These are phyloP conservation scores for Dipodomys spectabilis DNA, from an alignment of 2,113 vertebrate genomes.

Conservation along the genomic window DNA sequence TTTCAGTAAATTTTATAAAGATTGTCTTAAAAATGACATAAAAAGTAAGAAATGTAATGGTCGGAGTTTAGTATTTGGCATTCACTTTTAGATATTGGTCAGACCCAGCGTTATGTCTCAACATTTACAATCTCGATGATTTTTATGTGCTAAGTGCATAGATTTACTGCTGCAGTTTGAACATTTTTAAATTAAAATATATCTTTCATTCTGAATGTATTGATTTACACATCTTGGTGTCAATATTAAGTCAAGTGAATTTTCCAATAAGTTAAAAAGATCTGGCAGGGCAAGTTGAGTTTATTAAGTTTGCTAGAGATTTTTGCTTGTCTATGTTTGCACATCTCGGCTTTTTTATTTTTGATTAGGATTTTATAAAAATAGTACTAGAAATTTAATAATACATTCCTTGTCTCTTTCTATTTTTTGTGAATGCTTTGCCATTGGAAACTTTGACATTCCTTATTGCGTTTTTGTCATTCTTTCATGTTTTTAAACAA, in stretches of 20 bases:
- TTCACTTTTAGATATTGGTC: slow-evolving; percentile 67
- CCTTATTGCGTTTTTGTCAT: not conserved
- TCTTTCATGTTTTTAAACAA: not conserved
- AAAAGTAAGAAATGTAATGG: slow-evolving; percentile 18
- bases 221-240: slow-evolving; percentile 96
- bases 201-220: slow-evolving; percentile 98
- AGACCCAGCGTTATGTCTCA: slow-evolving; percentile 79
- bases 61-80: not conserved
- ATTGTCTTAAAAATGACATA: not conserved
- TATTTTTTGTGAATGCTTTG: not conserved
- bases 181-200: slow-evolving; percentile 99
- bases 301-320: slow-evolving; percentile 87
- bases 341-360: slow-evolving; percentile 75
- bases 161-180: slow-evolving; percentile 97
- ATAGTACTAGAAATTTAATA: slow-evolving; percentile 28
- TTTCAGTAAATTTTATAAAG: slow-evolving; percentile 66
- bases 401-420: not conserved
- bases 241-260: slow-evolving; percentile 96
- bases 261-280: slow-evolving; percentile 98
- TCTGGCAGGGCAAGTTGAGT: slow-evolving; percentile 90
- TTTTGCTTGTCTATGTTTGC: slow-evolving; percentile 79
- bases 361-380: slow-evolving; percentile 73
- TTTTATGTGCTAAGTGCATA: slow-evolving; percentile 91
- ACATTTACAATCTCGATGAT: slow-evolving; percentile 85
- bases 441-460: not conserved